These are phyloP conservation scores for Trilocha varians DNA, from an alignment of 2,888 invertebrate genomes.

Conservation along the genomic window DNA sequence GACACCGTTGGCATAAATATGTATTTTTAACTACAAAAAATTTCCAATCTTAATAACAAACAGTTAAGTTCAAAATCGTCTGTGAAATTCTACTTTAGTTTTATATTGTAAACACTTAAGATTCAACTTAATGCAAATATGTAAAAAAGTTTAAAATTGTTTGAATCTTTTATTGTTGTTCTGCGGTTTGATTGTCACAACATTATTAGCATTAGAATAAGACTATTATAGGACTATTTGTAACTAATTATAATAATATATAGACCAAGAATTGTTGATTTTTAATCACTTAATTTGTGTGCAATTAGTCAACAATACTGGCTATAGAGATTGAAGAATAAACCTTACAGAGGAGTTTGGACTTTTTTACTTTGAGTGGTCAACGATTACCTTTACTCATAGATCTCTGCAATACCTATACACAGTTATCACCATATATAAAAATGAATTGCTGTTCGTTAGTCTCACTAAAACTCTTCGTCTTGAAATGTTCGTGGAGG, in stretches of 20 bases:
- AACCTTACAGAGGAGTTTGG: no score
- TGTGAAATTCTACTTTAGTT: background rate
- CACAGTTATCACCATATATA: no score
- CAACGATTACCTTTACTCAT: no score
- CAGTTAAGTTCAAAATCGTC: background rate
- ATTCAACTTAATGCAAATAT: background rate
- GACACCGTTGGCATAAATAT: background rate
- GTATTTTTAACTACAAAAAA: background rate
- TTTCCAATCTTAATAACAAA: background rate
- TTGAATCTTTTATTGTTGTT: constrained; percentile 15
- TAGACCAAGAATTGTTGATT: background rate
- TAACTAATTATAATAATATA: background rate
- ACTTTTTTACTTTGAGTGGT: no score
- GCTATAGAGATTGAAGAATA: no score
- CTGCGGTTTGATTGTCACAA: constrained; percentile 16
- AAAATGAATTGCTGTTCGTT: no score
- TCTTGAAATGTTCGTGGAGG: no score
- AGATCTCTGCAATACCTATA: no score
- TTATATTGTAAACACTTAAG: background rate
- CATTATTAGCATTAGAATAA: background rate
- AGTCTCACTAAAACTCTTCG: no score
- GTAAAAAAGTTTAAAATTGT: background rate
- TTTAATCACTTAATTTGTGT: no score
- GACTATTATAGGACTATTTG: background rate
- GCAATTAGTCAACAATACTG: no score